Evolutionary conservation across 2,113 vertebrate genomes (phyloP).

Genomic region (Bambusicola thoracicus): DNA sequence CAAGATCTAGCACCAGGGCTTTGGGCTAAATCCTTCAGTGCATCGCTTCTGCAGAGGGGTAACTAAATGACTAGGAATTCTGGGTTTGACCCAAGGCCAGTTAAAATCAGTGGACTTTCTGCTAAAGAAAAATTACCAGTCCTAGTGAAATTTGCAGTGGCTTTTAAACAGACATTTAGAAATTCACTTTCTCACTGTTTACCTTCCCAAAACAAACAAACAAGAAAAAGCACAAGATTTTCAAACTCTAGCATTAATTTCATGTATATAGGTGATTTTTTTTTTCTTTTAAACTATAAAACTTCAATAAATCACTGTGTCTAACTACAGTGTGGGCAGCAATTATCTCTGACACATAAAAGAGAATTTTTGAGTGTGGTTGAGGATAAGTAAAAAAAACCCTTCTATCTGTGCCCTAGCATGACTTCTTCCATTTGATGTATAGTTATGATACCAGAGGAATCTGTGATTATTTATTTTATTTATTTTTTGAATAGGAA

Average conservation of each 20-base stretch:
- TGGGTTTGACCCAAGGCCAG: background rate
- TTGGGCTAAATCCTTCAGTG: background rate
- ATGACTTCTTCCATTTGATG: background rate
- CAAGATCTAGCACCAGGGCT: background rate
- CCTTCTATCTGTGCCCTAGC: background rate
- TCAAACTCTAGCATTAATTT: background rate
- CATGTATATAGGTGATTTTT: fast-evolving
- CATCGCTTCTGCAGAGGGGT: background rate
- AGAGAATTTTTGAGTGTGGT: background rate
- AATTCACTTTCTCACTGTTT: background rate
- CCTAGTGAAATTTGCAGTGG: background rate
- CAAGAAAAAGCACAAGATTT: background rate
- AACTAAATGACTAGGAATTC: background rate
- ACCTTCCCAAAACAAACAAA: background rate
- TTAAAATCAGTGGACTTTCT: background rate
- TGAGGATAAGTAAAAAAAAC: background rate
- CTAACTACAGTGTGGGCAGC: background rate
- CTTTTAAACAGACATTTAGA: background rate
- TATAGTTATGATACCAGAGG: background rate
- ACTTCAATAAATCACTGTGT: background rate
- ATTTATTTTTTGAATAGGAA: background rate
- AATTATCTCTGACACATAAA: background rate
- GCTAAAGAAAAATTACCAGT: background rate
- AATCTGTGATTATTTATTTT: background rate
- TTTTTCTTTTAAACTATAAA: background rate